Base-by-base conservation (phyloP, 2,888 invertebrate species). In the Hoplodrina ambigua region DNA sequence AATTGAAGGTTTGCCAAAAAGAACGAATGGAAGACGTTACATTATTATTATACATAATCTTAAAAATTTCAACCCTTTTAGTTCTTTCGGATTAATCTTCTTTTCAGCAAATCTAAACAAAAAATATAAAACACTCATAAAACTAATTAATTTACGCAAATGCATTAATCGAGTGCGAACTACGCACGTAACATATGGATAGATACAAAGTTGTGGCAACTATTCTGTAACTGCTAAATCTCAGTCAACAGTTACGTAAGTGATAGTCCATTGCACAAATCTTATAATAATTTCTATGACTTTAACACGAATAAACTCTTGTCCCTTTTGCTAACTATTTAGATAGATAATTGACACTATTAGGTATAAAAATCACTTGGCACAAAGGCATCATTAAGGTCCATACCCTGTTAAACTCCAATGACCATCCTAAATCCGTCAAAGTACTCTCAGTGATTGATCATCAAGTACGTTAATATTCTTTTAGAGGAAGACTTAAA, bases 381-480 rank as follows among this genome's bases (percentile, higher is more conserved):
- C 96, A 96, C 96, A 93, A 95, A 94, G 96, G 96, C 96, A 94
- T 92, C 78, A 83, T 89, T 90, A 89, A 94, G 94, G 95, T 95
- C 95, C 95, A 93, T 94, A 95, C 95, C 95, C 96, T 95, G 95
- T 94, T 88, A 85, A 87, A 94, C 94, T 94, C 94, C 93, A 89
- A 83, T 88, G 83, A 87, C 91, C 90, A 90, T 89, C 83, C 86
- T 88, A 89, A 92, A 90, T 91, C 91, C 88, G 93, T 94, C 95
- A 94, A 95, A 94, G 87, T 91, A 90, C 94, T 94, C 95, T 94
- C 95, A 94, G 93, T 83, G 73, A 86, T 87, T 84, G 78, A 83
- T 86, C 83, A 87, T 85, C 84, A 83, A 83, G 86, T 87, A 83
- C 84, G 62, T 64, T 82, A 78, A 71, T 81, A 85, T 85, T 86